Evolutionary conservation across 2,888 invertebrate genomes (phyloP), one percentile per base, ranked within the genome.

Genomic region (Drosophila peninsularis): DNA sequence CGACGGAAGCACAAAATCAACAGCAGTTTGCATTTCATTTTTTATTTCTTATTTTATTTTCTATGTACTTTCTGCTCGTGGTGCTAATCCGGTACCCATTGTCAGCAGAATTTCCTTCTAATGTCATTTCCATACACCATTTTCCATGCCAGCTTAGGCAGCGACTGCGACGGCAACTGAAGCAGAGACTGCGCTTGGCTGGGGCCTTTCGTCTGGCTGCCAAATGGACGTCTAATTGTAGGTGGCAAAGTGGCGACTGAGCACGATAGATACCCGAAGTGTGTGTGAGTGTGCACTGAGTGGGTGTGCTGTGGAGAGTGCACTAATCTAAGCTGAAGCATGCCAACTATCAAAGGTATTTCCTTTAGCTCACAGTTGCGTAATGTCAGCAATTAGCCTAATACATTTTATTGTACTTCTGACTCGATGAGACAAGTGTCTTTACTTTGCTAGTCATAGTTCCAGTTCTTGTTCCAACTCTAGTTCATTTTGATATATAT

Each of bases 21-120:
- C 37, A 36, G 27, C 55, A 37, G 62, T 66, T 71, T 73, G 67
- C 62, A 65, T 66, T 61, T 19, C 47, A 47, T 47, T 47, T 66
- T 63, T 52, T 56, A 60, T 17, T 37, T 13, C 5, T 14, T 41
- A 41, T 19, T 42, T 42, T 21, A 42, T 71, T 49, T 54, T 36
- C 37, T 17, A 7, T 63, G 71, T 66, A 56, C 62, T 77, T 70
- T 79, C 64, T 57, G 63, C 62, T 60, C 69, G 55, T 69, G 62
- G 55, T 45, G 75, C 62, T 89, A 88, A 85, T 88, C 80, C 88
- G 74, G 53, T 54, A 65, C 76, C 73, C 90, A 89, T 80, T 86
- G 86, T 86, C 86, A 89, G 83, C 75, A 78, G 55, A 75, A 88
- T 80, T 86, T 75, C 63, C 73, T 53, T 70, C 72, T 75, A 85